These are phyloP conservation scores for Brotula barbata DNA, from an alignment of 2,797 vertebrate genomes.

Conservation along the genomic window DNA sequence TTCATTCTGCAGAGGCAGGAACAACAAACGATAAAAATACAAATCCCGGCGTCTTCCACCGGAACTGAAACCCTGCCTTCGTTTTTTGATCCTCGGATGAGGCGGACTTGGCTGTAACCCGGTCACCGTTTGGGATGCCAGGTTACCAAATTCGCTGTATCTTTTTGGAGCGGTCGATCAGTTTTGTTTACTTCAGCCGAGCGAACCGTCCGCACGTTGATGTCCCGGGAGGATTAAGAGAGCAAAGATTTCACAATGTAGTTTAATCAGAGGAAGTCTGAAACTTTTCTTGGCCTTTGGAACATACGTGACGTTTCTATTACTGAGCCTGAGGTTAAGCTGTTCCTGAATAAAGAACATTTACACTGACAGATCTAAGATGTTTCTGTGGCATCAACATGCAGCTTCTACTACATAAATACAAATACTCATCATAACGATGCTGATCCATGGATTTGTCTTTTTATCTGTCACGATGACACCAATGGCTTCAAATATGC, in stretches of 20 bases:
- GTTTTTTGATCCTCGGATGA: too few relatives aligned
- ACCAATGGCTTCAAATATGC: too few relatives aligned
- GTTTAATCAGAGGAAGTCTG: too few relatives aligned
- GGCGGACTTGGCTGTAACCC: too few relatives aligned
- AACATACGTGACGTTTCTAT: too few relatives aligned
- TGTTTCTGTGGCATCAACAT: slow-evolving; percentile 8
- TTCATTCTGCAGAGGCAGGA: slow-evolving; percentile 24
- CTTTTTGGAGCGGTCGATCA: background rate
- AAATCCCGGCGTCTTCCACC: too few relatives aligned
- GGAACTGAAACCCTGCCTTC: too few relatives aligned
- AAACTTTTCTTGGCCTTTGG: too few relatives aligned
- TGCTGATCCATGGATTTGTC: too few relatives aligned
- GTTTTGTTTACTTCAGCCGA: background rate
- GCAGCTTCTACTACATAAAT: slow-evolving; percentile 1
- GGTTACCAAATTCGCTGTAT: background rate
- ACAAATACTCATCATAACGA: slow-evolving; percentile 6
- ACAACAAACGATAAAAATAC: slow-evolving; percentile 4
- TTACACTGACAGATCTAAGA: background rate
- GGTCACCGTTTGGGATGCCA: background rate
- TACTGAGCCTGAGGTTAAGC: slow-evolving; percentile 7
- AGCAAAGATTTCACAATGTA: background rate
- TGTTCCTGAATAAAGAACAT: background rate
- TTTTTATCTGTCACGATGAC: too few relatives aligned
- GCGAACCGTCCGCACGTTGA: background rate
- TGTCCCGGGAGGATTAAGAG: slow-evolving; percentile 9